Evolutionary conservation across 2,888 invertebrate species (phyloP).

Genomic region (Lypha dubia): DNA sequence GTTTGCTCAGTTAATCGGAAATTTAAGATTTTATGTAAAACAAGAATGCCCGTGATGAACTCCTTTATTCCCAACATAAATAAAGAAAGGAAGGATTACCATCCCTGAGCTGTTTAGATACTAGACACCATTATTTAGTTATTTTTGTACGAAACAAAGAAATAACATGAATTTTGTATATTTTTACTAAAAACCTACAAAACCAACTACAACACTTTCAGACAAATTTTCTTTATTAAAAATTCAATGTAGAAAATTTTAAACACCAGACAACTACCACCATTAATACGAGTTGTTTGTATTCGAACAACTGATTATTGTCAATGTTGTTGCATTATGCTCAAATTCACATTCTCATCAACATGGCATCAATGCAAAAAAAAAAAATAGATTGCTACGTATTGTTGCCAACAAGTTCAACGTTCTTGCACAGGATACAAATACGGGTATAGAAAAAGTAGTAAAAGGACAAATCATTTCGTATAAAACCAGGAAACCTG

Average conservation of each 20-base stretch:
- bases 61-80: no score
- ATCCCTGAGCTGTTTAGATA: no score
- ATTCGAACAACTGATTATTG: constrained; percentile 46
- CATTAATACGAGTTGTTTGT: constrained; percentile 5
- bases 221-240: background rate
- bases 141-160: no score
- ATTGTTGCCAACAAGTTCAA: constrained; percentile 55
- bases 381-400: constrained; percentile 3
- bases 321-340: constrained; percentile 57
- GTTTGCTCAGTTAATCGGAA: no score
- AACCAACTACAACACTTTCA: constrained; percentile 5
- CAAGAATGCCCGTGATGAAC: no score
- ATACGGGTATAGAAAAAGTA: background rate
- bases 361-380: constrained; percentile 19
- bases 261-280: constrained; percentile 10
- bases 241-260: background rate
- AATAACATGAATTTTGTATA: no score
- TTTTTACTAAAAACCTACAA: constrained; percentile 5
- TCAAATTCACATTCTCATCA: constrained; percentile 24
- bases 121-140: no score
- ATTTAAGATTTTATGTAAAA: no score
- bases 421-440: constrained; percentile 41
- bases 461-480: background rate
- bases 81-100: no score
- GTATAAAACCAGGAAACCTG: background rate